These are phyloP conservation scores for Melanophora roralis DNA, from an alignment of 2,888 invertebrate species.

Conservation along the genomic window DNA sequence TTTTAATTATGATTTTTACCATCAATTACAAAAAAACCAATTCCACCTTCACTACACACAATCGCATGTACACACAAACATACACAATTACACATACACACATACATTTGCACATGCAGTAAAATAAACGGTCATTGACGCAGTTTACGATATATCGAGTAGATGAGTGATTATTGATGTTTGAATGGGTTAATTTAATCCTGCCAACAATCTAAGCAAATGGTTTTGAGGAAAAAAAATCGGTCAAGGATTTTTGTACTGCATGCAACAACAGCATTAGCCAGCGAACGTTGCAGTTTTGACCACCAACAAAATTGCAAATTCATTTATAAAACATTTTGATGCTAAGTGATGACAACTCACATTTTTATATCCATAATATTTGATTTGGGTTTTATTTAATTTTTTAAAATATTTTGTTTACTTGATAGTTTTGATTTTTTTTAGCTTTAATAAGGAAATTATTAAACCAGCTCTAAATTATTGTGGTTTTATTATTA, in stretches of 20 bases:
- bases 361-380: background rate
- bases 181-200: background rate
- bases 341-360: background rate
- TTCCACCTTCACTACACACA: constrained; percentile 4
- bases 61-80: background rate
- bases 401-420: constrained; percentile 2
- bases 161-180: background rate
- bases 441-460: constrained; percentile 18
- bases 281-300: constrained; percentile 23
- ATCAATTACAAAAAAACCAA: constrained; percentile 14
- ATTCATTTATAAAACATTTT: constrained; percentile 7
- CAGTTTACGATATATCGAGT: background rate
- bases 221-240: background rate
- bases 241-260: background rate
- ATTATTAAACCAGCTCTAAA: constrained; percentile 44
- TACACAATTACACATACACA: background rate
- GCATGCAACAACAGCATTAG: background rate
- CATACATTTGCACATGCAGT: background rate
- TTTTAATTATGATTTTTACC: constrained; percentile 64
- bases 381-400: constrained; percentile 16
- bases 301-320: constrained; percentile 34
- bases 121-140: background rate
- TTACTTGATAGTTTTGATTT: background rate
- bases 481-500: constrained; percentile 46
- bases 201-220: background rate